phyloP scores from a whole-genome alignment of 2,113 vertebrate genomes.

The Anas platyrhynchos region DNA sequence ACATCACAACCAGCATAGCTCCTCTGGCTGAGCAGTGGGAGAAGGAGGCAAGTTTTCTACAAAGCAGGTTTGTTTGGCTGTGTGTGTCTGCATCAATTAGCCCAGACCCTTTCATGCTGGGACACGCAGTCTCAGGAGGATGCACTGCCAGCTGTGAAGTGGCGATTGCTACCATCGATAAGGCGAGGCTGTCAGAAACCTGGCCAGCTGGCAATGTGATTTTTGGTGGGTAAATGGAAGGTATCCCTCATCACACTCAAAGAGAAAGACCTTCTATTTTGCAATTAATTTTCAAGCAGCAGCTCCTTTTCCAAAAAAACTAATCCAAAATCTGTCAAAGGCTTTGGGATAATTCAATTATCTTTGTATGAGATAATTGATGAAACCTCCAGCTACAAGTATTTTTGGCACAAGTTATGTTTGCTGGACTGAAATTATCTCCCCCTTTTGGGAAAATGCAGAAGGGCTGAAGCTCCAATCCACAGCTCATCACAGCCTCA shows the following conservation, averaged over 20 bases:
- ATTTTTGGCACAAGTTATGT: not conserved
- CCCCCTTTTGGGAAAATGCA: not conserved
- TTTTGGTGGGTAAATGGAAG: not conserved
- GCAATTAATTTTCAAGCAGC: not conserved
- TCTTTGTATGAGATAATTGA: not conserved
- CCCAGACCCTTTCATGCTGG: not conserved
- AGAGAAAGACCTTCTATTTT: not conserved
- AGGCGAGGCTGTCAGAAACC: not conserved
- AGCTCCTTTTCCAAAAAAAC: not conserved
- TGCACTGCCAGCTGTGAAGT: not conserved
- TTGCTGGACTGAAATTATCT: not conserved
- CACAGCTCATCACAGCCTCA: not conserved
- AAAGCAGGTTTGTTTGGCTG: not conserved
- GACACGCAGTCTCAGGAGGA: rapidly evolving
- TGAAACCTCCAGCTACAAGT: not conserved
- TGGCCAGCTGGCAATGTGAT: not conserved
- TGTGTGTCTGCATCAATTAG: not conserved
- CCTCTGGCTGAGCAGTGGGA: not conserved
- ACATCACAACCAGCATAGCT: rapidly evolving
- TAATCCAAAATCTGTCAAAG: not conserved
- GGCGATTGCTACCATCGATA: not conserved
- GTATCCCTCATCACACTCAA: not conserved
- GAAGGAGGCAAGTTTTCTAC: not conserved
- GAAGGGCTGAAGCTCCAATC: not conserved
- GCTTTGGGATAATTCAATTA: not conserved